A percentile compares a stretch with the other conserved stretches of the same genome.
These are phyloP conservation scores for Cataglyphis hispanica DNA, from an alignment of 1,140 invertebrate species.

Conservation along the genomic window DNA sequence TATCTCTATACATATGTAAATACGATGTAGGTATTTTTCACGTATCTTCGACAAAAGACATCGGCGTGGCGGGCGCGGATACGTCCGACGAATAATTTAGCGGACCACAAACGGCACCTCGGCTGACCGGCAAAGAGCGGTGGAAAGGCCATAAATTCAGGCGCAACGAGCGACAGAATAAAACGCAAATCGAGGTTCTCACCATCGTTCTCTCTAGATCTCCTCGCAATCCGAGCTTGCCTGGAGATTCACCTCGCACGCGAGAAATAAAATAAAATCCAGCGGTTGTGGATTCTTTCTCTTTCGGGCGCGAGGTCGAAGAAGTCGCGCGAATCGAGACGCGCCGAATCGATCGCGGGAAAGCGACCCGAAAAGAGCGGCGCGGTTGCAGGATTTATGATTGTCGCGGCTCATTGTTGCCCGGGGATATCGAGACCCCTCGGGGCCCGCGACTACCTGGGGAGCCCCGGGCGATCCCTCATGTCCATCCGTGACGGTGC, in stretches of 20 bases:
- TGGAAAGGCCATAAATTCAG: slow-evolving; percentile 66
- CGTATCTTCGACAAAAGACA: slow-evolving; percentile 67
- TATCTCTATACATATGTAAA: slow-evolving; percentile 63
- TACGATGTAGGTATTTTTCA: slow-evolving; percentile 58
- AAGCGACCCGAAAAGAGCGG: slow-evolving; percentile 66
- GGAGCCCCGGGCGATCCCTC: slow-evolving; percentile 55
- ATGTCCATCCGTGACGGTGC: slow-evolving; percentile 54
- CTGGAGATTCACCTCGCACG: background rate
- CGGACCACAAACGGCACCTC: slow-evolving; percentile 61
- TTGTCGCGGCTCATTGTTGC: slow-evolving; percentile 37
- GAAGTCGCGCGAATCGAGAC: slow-evolving; percentile 43
- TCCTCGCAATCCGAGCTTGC: slow-evolving; percentile 47
- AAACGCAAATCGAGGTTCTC: slow-evolving; percentile 75
- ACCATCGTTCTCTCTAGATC: slow-evolving; percentile 43
- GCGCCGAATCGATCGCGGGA: slow-evolving; percentile 60
- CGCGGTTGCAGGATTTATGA: slow-evolving; percentile 68
- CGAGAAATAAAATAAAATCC: slow-evolving; percentile 53
- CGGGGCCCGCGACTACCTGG: slow-evolving; percentile 59
- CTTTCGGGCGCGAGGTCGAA: slow-evolving; percentile 32
- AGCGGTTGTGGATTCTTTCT: slow-evolving; percentile 22
- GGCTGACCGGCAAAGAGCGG: slow-evolving; percentile 62
- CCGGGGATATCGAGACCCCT: slow-evolving; percentile 29
- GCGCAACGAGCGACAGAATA: slow-evolving; percentile 68
- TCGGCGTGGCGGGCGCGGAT: slow-evolving; percentile 23
- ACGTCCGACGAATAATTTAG: slow-evolving; percentile 67